Evolutionary conservation across 2,797 vertebrate genomes (phyloP), one percentile per base, ranked within the genome.

Genomic region (Champsocephalus gunnari): DNA sequence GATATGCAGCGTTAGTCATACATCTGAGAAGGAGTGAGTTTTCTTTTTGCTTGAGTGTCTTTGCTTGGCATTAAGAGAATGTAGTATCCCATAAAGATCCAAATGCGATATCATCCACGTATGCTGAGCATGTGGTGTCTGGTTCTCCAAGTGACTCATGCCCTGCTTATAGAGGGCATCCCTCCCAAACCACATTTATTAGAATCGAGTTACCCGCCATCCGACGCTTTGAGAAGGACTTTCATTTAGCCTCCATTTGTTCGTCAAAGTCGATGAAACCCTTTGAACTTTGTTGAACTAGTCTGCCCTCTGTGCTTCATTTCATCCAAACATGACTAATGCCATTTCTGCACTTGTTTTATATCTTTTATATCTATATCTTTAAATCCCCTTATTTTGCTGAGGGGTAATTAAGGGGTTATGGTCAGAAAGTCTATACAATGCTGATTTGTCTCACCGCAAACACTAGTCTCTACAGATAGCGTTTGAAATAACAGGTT

Each of bases 141-240:
- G 82, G 7, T 72, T 63, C 85, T 62, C 78, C 47, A 2, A 63
- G 62, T 83, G 82, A 85, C 70, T 87, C 81, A 87, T 8, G 9
- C 5, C 0, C 66, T 77, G 77, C 68, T 84, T 72, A 70, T 86
- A 73, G 77, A 74, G 77, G 76, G 66, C 13, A 56, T 83, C 75
- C 81, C 86, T 45, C 75, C 63, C 75, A 59, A 10, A 76, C 78
- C 77, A 55, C 84, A 75, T n/a, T 12, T 5, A 32, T 51, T 3
- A 57, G 79, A 84, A 84, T 87, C 72, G 14, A 14, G 63, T 88
- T 85, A 24, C 82, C 55, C 49, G 48, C 13, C 32, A 44, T 73
- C 61, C 24, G 21, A 51, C 21, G 60, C 66, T 73, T 65, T 49
- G 62, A 69, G 66, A 24, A 70, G 24, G 38, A 55, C 61, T 45